Percentiles rank a stretch among this genome's conserved stretches.
These are phyloP conservation scores for Trachymyrmex septentrionalis DNA, from an alignment of 1,140 invertebrate genomes.

Conservation along the genomic window DNA sequence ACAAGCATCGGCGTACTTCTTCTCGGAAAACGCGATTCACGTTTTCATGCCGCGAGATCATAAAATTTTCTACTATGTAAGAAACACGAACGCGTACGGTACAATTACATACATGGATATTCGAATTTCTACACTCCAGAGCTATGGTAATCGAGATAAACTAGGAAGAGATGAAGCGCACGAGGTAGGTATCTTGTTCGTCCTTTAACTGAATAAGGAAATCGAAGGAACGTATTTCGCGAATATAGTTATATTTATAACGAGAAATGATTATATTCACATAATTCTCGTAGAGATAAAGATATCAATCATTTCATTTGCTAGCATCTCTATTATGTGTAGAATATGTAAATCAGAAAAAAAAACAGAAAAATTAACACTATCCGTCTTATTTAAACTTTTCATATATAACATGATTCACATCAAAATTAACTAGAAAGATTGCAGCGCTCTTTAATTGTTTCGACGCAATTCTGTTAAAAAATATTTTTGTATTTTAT, in stretches of 20 bases:
- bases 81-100: neutral
- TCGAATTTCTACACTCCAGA: neutral
- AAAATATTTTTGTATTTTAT: slow-evolving; percentile 15
- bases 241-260: slow-evolving; percentile 24
- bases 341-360: slow-evolving; percentile 48
- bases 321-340: slow-evolving; percentile 20
- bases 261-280: slow-evolving; percentile 39
- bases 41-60: slow-evolving; percentile 9
- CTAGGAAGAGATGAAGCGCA: slow-evolving; percentile 37
- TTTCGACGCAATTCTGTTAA: neutral
- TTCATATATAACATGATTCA: neutral
- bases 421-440: neutral
- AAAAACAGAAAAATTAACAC: slow-evolving; percentile 9
- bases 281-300: slow-evolving; percentile 23
- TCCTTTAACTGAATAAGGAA: slow-evolving; percentile 36
- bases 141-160: slow-evolving; percentile 22
- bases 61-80: neutral
- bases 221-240: slow-evolving; percentile 30
- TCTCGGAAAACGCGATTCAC: neutral
- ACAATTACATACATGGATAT: slow-evolving; percentile 2
- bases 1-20: neutral
- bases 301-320: slow-evolving; percentile 6
- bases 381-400: neutral
- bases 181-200: slow-evolving; percentile 41
- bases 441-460: neutral